Evolutionary conservation across 2,797 vertebrate genomes (phyloP), one percentile per base, ranked within the genome.

Genomic region (Dipus sagitta): DNA sequence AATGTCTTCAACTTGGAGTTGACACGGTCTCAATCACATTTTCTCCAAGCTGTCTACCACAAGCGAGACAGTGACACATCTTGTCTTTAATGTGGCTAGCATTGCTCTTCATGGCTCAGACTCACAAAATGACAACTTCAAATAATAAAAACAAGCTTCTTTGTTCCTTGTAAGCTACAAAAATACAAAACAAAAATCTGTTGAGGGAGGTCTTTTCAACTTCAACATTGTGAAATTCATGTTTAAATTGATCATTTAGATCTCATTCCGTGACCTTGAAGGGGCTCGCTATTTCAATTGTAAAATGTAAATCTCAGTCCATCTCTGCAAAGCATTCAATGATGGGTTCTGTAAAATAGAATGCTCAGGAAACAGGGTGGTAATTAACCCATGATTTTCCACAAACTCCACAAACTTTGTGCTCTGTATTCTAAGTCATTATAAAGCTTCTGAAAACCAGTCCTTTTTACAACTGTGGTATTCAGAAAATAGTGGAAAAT

Each of bases 241-340:
- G 62, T 92, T 95, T 89, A 90, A 94, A 34, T 65, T 52, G 86
- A 94, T 76, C 82, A 93, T 74, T 32, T 38, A 70, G 30, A 72
- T 86, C 30, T 87, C 74, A 89, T 88, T 68, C 89, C 52, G 74
- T 72, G 80, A 82, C 87, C 54, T 85, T 88, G 89, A 82, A 92
- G 86, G 52, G 34, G 70, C 47, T 81, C 65, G 87, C 30, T 68
- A 71, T 94, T 94, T 75, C 42, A 90, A 0, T 0, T 42, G 4
- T 71, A 94, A 95, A 90, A 91, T 88, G 42, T 75, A 92, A 88
- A 88, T 75, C 67, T 81, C 38, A 89, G 54, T 20, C 80, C n/a
- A 42, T 71, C 64, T 92, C 58, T 75, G 47, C 21, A 83, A 90
- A 93, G 67, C 70, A 79, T 52, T 94, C 70, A 78, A 8, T 58